Evolutionary conservation across 2,888 invertebrate genomes (phyloP).

Genomic region (Hedychridium roseum): DNA sequence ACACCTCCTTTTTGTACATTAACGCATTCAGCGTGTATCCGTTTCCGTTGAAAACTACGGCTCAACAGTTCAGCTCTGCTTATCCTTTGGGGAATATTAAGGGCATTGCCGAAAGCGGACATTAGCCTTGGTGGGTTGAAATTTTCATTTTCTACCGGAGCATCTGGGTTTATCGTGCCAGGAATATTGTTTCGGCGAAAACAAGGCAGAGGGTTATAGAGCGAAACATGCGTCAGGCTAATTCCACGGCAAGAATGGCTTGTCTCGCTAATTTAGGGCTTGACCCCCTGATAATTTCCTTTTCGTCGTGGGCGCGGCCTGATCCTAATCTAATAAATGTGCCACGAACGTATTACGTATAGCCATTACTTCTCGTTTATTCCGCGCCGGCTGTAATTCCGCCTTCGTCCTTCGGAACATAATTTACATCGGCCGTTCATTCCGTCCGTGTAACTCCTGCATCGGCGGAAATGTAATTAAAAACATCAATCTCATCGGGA

Average conservation of each 20-base stretch:
- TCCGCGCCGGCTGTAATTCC: conserved; percentile 19
- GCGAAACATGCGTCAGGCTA: conserved; percentile 4
- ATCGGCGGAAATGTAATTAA: too few species aligned
- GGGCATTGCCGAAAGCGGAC: too few species aligned
- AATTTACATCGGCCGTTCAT: too few species aligned
- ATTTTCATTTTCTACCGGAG: too few species aligned
- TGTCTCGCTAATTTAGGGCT: conserved; percentile 27
- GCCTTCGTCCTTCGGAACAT: conserved; percentile 25
- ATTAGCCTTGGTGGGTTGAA: too few species aligned
- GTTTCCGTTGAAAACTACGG: too few species aligned
- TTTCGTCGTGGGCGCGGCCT: conserved; percentile 22
- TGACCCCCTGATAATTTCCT: conserved; percentile 32
- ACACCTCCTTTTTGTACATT: too few species aligned
- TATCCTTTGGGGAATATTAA: too few species aligned
- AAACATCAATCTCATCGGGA: too few species aligned
- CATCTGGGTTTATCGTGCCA: not conserved
- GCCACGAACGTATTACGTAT: conserved; percentile 15
- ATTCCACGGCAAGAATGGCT: conserved; percentile 12
- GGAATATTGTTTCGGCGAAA: conserved; percentile 2
- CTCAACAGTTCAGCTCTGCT: too few species aligned
- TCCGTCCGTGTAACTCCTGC: too few species aligned
- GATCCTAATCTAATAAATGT: conserved; percentile 40
- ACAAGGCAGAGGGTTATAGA: not conserved
- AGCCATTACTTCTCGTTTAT: conserved; percentile 31
- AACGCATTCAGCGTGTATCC: too few species aligned